Evolutionary conservation across 2,113 vertebrate genomes (phyloP), one percentile per base, ranked within the genome.

Genomic region (Sylvietta virens): DNA sequence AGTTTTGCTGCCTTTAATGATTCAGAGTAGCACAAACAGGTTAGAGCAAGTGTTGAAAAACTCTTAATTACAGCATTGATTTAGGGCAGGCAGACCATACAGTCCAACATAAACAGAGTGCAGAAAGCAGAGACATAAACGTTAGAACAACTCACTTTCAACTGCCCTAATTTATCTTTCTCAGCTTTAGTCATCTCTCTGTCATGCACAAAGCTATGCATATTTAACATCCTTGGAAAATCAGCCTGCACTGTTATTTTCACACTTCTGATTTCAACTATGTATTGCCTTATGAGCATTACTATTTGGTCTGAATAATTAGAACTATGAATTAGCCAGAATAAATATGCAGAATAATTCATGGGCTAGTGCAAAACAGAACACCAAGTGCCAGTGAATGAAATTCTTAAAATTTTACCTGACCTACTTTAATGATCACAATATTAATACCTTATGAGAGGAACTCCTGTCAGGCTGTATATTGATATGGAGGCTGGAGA

Each of bases 21-120:
- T 88, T 92, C 93, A 86, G 92, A 88, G 69, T 69, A 86, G 88
- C 69, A 86, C 37, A 79, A 94, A 95, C 93, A 95, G 85, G 82
- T 95, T 90, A 76, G 69, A 84, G 61, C 82, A 78, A 92, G 80
- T 71, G 77, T 81, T 96, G 88, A 94, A 80, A 93, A 94, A 88
- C 48, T 72, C 56, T 66, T 96, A 90, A 94, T 93, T 94, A 91
- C 45, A 86, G 44, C 5, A 18, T 56, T 90, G 79, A 93, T 87
- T 87, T 88, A 88, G 78, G 40, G 76, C 69, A 85, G 39, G 71
- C 57, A 88, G 64, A 67, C 51, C 60, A 74, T 56, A 39, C 23
- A 71, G 69, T 86, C 86, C 82, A 92, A 88, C 56, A 42, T 45
- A 94, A 91, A 80, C 48, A 91, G 65, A 65, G 35, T 81, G 44